phyloP scores from a whole-genome alignment of 1,140 invertebrate genomes.

The Nymphalis io region DNA sequence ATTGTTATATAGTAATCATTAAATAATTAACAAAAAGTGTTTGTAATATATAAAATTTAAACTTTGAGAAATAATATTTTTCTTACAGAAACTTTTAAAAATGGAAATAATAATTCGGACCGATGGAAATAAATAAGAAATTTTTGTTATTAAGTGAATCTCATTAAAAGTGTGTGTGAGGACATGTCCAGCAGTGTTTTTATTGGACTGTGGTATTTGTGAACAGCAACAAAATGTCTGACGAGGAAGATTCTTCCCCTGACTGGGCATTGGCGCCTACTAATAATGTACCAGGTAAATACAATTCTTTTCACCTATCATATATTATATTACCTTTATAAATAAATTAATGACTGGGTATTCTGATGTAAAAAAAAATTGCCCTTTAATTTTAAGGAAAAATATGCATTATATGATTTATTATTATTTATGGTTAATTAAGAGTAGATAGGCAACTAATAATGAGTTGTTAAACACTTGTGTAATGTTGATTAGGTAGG shows the following conservation, averaged over 20 bases:
- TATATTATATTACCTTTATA: slow-evolving; percentile 17
- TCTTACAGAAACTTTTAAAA: slow-evolving; percentile 48
- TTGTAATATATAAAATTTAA: too few species aligned
- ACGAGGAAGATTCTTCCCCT: slow-evolving; percentile 72
- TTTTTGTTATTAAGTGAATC: slow-evolving; percentile 52
- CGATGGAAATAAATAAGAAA: slow-evolving; percentile 45
- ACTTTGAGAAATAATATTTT: slow-evolving; percentile 26
- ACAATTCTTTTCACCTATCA: not conserved
- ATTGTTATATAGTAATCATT: too few species aligned
- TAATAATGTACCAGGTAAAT: slow-evolving; percentile 70
- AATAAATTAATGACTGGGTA: too few species aligned
- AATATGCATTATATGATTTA: too few species aligned
- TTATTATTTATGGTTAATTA: too few species aligned
- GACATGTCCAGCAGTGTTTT: slow-evolving; percentile 51
- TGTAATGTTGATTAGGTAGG: too few species aligned
- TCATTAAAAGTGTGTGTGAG: slow-evolving; percentile 54
- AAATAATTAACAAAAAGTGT: too few species aligned
- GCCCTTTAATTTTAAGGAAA: too few species aligned
- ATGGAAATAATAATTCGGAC: slow-evolving; percentile 51
- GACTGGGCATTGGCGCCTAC: slow-evolving; percentile 65
- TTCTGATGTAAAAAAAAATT: too few species aligned
- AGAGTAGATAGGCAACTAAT: too few species aligned
- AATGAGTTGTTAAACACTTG: too few species aligned
- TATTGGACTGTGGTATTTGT: slow-evolving; percentile 43
- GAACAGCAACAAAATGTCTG: slow-evolving; percentile 58